These are phyloP conservation scores for Antrozous pallidus DNA, from an alignment of 2,797 vertebrate species.

Conservation along the genomic window DNA sequence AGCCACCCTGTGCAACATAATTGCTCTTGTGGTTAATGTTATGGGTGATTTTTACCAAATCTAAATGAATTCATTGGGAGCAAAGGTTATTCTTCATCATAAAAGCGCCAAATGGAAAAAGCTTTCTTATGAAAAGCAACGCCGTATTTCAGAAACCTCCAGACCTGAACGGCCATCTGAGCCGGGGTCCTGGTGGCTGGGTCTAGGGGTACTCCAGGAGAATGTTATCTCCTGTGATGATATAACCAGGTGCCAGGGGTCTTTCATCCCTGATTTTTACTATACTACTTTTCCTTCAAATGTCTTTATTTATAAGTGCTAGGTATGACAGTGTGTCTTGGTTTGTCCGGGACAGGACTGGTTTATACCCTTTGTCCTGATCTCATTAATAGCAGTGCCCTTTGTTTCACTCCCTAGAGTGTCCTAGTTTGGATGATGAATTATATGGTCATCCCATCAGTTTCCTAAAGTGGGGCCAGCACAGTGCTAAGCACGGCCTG, in stretches of 20 bases:
- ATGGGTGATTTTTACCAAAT: not conserved
- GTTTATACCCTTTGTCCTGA: not conserved
- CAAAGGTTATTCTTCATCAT: not conserved
- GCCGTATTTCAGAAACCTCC: not conserved
- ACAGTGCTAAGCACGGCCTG: not conserved
- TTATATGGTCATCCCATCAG: not conserved
- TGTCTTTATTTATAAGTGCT: not conserved
- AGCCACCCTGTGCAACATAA: not conserved
- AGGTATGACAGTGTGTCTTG: not conserved
- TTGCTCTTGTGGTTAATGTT: not conserved
- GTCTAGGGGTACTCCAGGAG: not conserved
- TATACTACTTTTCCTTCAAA: not conserved
- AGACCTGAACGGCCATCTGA: not conserved
- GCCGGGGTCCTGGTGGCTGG: no score
- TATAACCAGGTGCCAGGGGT: not conserved
- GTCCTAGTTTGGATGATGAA: not conserved
- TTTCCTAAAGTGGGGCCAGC: not conserved
- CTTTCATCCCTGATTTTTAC: not conserved
- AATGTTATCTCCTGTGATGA: not conserved
- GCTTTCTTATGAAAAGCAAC: not conserved
- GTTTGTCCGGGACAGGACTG: not conserved
- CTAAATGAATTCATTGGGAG: not conserved
- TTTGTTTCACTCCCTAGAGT: not conserved
- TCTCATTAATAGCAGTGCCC: not conserved
- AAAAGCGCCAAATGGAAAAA: not conserved